Percentiles rank a stretch among this genome's conserved stretches.
These are phyloP conservation scores for Nomia melanderi DNA, from an alignment of 1,140 invertebrate species.

Conservation along the genomic window DNA sequence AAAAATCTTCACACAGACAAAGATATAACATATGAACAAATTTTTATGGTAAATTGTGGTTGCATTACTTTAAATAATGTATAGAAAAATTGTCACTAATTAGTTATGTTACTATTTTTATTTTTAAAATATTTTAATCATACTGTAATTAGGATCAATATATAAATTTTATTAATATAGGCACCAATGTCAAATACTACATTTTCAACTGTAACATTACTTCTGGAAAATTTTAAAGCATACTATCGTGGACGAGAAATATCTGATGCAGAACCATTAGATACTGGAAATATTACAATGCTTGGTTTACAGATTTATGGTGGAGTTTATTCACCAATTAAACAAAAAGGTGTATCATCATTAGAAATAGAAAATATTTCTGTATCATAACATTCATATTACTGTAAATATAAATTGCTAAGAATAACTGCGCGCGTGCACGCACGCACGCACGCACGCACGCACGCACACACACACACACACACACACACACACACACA, in stretches of 20 bases:
- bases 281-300: constrained; percentile 83
- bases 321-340: constrained; percentile 85
- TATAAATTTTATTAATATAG: constrained; percentile 51
- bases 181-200: constrained; percentile 80
- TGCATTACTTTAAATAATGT: neutral
- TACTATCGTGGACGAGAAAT: constrained; percentile 84
- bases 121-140: neutral
- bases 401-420: constrained; percentile 1
- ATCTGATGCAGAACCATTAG: constrained; percentile 82
- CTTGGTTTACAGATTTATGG: constrained; percentile 86
- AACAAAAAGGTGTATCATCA: constrained; percentile 85
- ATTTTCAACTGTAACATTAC: constrained; percentile 81
- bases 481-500: too few species aligned
- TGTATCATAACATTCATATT: constrained; percentile 8
- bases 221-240: constrained; percentile 83
- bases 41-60: constrained; percentile 81
- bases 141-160: neutral
- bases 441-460: too few species aligned
- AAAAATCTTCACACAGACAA: constrained; percentile 82
- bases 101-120: neutral
- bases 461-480: too few species aligned
- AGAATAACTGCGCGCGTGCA: constrained; percentile 2
- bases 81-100: neutral
- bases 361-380: constrained; percentile 84
- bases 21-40: constrained; percentile 84